phyloP scores from a whole-genome alignment of 2,888 invertebrate genomes.

The Coremacera marginata region DNA sequence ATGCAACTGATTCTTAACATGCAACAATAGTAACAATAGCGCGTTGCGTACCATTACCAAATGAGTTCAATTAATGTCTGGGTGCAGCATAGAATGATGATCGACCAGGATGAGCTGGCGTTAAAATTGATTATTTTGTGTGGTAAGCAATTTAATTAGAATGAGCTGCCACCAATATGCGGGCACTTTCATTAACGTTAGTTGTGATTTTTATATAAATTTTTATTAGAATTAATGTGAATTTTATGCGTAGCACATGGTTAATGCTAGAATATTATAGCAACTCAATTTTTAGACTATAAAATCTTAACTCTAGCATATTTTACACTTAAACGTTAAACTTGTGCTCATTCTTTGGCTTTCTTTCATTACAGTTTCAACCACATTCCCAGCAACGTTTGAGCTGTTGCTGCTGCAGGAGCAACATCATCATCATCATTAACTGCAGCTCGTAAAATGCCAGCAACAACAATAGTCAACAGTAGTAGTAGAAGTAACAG shows the following conservation, averaged over 20 bases:
- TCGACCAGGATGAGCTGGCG: no score
- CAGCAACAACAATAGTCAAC: slow-evolving; percentile 19
- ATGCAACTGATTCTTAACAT: slow-evolving; percentile 23
- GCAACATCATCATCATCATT: slow-evolving; percentile 28
- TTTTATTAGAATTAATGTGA: slow-evolving; percentile 26
- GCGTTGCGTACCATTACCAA: slow-evolving; percentile 18
- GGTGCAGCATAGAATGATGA: slow-evolving; percentile 46
- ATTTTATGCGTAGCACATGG: background rate
- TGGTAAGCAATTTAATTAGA: slow-evolving; percentile 46
- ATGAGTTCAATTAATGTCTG: slow-evolving; percentile 61
- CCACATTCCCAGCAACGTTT: slow-evolving; percentile 20
- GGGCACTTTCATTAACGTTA: slow-evolving; percentile 31
- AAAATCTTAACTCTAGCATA: background rate
- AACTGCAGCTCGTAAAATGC: slow-evolving; percentile 32
- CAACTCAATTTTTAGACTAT: background rate
- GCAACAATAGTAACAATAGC: background rate
- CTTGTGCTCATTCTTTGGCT: slow-evolving; percentile 15
- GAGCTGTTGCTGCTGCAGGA: background rate
- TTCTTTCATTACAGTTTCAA: slow-evolving; percentile 36
- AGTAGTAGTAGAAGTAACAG: slow-evolving; percentile 7
- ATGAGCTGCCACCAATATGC: slow-evolving; percentile 35
- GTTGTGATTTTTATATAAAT: slow-evolving; percentile 26
- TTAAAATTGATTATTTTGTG: slow-evolving; percentile 39
- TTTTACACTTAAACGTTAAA: slow-evolving; percentile 1
- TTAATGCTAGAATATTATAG: background rate